Conservation (phyloP, 1,140 invertebrate genomes). For the Lanistes nyassanus region DNA sequence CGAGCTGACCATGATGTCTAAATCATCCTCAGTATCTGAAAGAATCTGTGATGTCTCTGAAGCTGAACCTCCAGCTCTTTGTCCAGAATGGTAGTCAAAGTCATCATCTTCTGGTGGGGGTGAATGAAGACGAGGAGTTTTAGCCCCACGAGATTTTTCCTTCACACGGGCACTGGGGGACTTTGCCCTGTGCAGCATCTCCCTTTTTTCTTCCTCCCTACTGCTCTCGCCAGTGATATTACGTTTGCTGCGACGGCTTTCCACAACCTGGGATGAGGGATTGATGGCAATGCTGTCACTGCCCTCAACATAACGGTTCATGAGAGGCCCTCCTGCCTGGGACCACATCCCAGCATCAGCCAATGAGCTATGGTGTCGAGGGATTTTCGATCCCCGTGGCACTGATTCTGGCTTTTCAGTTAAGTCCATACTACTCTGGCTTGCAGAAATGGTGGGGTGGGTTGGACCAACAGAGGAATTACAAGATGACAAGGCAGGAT, state of each 20-base stretch:
- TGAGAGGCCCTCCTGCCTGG: conserved; percentile 19
- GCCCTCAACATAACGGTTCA: conserved; percentile 53
- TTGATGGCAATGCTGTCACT: conserved; percentile 41
- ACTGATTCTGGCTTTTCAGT: neutral
- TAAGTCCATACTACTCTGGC: neutral
- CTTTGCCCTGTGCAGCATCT: conserved; percentile 48
- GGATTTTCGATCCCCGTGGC: conserved; percentile 32
- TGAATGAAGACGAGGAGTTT: conserved; percentile 41
- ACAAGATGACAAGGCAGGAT: neutral
- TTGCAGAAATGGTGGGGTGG: neutral
- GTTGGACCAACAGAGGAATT: conserved; percentile 3
- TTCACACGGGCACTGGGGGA: conserved; percentile 61
- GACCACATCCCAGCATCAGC: conserved; percentile 11
- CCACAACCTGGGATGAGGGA: conserved; percentile 14
- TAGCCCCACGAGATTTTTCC: conserved; percentile 53
- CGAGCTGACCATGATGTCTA: conserved; percentile 37
- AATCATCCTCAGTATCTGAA: conserved; percentile 31
- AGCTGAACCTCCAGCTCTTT: conserved; percentile 16
- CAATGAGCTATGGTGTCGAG: conserved; percentile 32
- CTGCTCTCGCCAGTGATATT: conserved; percentile 44
- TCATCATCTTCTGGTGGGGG: conserved; percentile 27
- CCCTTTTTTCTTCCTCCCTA: conserved; percentile 52
- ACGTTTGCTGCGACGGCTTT: conserved; percentile 26
- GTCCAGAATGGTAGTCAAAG: conserved; percentile 23
- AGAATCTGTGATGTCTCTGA: conserved; percentile 25